These are phyloP conservation scores for Columbina picui DNA, from an alignment of 2,113 vertebrate genomes.

Conservation along the genomic window DNA sequence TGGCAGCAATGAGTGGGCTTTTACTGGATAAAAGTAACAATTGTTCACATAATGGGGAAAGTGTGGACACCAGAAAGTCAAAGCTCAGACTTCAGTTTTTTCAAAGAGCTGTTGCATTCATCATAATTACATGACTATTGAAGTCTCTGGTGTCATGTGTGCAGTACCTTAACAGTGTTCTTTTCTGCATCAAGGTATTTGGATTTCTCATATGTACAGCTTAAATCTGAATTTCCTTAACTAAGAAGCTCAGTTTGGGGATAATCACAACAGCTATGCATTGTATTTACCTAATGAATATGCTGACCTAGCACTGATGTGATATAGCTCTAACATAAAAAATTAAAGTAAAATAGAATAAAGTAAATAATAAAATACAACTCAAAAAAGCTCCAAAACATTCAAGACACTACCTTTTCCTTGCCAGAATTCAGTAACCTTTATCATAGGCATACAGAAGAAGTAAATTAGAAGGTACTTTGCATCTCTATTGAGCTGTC, in stretches of 20 bases:
- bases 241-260: background rate
- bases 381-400: background rate
- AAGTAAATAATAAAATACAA: background rate
- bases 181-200: background rate
- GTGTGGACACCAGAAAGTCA: background rate
- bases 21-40: background rate
- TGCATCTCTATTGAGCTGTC: conserved; percentile 28
- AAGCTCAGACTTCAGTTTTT: background rate
- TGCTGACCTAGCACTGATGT: background rate
- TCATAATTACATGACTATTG: background rate
- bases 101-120: background rate
- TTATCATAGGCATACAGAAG: background rate
- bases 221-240: background rate
- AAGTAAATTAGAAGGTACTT: conserved; percentile 45
- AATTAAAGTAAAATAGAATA: background rate
- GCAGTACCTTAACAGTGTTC: background rate
- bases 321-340: background rate
- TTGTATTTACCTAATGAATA: background rate
- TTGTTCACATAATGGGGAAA: background rate
- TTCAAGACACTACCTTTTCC: conserved; percentile 2
- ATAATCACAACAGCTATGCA: background rate
- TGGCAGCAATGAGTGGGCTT: background rate
- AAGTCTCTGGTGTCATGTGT: background rate
- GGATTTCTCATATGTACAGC: background rate
- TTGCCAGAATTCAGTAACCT: background rate